Conservation (phyloP, 2,797 vertebrate species). For the Antennarius maculatus region DNA sequence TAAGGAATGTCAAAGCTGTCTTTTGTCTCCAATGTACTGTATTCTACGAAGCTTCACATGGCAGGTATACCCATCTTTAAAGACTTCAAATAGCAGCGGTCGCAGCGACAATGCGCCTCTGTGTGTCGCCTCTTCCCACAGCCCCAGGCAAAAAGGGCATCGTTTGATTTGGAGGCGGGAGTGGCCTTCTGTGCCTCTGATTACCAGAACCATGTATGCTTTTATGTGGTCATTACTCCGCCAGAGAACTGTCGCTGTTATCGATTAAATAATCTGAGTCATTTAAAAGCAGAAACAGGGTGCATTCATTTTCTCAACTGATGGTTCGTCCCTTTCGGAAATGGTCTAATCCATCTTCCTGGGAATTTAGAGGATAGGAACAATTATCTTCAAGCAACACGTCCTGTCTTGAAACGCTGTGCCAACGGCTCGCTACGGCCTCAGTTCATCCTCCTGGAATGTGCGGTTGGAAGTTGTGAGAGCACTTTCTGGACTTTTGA, state of each 20-base stretch:
- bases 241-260: constrained; percentile 79
- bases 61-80: constrained; percentile 49
- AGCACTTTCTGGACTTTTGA: constrained; percentile 62
- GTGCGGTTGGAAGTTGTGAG: constrained; percentile 54
- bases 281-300: constrained; percentile 70
- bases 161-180: constrained; percentile 70
- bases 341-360: constrained; percentile 81
- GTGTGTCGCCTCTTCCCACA: constrained; percentile 41
- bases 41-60: constrained; percentile 50
- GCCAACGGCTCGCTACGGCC: constrained; percentile 37
- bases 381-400: constrained; percentile 72
- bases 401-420: constrained; percentile 50
- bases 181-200: constrained; percentile 73
- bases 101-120: constrained; percentile 62
- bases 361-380: constrained; percentile 70
- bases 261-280: constrained; percentile 81
- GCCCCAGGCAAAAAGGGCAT: constrained; percentile 67
- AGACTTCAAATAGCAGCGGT: constrained; percentile 47
- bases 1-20: constrained; percentile 37
- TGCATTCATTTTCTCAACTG: constrained; percentile 73
- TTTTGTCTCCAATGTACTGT: no score
- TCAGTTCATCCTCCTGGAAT: constrained; percentile 71
- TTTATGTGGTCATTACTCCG: constrained; percentile 81
- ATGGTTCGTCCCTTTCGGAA: constrained; percentile 63
- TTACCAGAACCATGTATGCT: constrained; percentile 65